Percentiles rank a stretch among this genome's conserved stretches.
These are phyloP conservation scores for Semibalanus balanoides DNA, from an alignment of 1,140 invertebrate genomes.

Conservation along the genomic window DNA sequence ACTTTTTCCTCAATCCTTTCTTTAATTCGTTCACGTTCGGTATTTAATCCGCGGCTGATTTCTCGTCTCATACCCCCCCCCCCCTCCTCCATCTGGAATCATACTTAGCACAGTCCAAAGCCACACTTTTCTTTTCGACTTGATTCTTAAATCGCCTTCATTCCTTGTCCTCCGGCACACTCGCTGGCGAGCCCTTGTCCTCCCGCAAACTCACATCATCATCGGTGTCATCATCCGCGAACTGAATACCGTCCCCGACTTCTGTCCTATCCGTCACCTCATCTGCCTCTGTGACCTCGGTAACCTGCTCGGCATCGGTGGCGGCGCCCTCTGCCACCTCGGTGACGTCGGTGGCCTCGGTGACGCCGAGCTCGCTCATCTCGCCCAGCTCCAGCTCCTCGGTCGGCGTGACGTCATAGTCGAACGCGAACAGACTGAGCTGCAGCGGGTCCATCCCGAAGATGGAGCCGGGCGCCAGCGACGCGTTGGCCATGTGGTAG, in stretches of 20 bases:
- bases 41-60: too few relatives aligned
- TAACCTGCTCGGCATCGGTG: neutral
- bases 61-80: too few relatives aligned
- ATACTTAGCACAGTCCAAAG: too few relatives aligned
- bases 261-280: neutral
- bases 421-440: conserved; percentile 26
- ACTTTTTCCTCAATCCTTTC: too few relatives aligned
- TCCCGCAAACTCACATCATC: neutral
- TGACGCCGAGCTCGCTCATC: neutral
- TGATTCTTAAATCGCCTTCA: too few relatives aligned
- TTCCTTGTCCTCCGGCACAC: neutral
- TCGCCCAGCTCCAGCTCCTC: neutral
- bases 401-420: neutral
- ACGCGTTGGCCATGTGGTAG: conserved; percentile 60
- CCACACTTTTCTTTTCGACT: too few relatives aligned
- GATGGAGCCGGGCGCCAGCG: conserved; percentile 63
- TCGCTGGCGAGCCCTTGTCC: neutral
- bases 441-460: conserved; percentile 74
- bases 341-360: neutral
- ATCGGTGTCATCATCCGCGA: neutral
- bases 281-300: neutral
- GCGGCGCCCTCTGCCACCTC: neutral
- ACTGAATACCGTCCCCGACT: neutral
- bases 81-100: too few relatives aligned
- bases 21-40: too few relatives aligned